Evolutionary conservation across 2,797 vertebrate species (phyloP).

Genomic region (Parauchenoglanis ngamensis): DNA sequence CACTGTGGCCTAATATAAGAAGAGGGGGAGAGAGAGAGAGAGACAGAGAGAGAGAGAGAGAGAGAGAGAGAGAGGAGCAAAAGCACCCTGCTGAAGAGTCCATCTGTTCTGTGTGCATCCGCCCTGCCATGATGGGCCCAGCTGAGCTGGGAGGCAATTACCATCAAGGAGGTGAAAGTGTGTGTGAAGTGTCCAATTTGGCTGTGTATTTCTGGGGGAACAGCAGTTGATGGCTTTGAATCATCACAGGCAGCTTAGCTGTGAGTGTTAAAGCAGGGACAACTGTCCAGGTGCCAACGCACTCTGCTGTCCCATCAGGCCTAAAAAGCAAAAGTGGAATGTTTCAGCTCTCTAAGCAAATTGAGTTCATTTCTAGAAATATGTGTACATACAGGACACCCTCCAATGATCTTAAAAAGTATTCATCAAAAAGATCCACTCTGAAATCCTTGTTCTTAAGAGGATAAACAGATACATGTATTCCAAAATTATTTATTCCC

Average conservation of each 20-base stretch:
- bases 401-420: not conserved
- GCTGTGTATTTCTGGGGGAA: constrained; percentile 53
- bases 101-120: constrained; percentile 57
- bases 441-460: constrained; percentile 27
- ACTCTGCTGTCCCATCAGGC: constrained; percentile 40
- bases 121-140: constrained; percentile 49
- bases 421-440: not conserved
- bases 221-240: constrained; percentile 45
- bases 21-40: constrained; percentile 24
- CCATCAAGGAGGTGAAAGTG: constrained; percentile 56
- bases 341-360: constrained; percentile 21
- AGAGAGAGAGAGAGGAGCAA: constrained; percentile 30
- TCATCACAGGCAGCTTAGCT: constrained; percentile 52
- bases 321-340: constrained; percentile 34
- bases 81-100: constrained; percentile 50
- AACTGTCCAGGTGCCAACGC: constrained; percentile 29
- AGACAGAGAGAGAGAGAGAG: constrained; percentile 21
- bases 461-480: constrained; percentile 41
- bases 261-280: constrained; percentile 52
- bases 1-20: constrained; percentile 43
- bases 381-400: constrained; percentile 11
- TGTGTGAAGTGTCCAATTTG: constrained; percentile 58
- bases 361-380: constrained; percentile 28
- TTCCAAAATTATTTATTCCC: constrained; percentile 29
- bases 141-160: constrained; percentile 57